phyloP scores from a whole-genome alignment of 1,140 invertebrate genomes.

The Melipona quadrifasciata region DNA sequence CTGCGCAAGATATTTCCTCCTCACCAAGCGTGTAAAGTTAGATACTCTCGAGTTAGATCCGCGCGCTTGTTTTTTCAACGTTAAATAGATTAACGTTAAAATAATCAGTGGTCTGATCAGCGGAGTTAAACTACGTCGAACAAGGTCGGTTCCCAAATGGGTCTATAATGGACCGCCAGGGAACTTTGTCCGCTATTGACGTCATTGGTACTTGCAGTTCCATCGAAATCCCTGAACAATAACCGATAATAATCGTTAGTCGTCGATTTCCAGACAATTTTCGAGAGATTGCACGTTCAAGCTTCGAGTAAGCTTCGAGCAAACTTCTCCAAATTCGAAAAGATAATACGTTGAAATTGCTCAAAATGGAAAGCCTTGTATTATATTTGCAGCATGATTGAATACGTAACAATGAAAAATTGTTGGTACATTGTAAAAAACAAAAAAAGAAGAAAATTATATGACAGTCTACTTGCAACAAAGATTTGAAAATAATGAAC shows the following conservation, averaged over 20 bases:
- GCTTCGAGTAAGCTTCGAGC: neutral
- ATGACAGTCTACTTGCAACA: no score
- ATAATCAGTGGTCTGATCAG: neutral
- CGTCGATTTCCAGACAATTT: neutral
- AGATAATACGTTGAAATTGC: no score
- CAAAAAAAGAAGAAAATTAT: no score
- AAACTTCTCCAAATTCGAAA: no score
- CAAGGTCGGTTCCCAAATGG: neutral
- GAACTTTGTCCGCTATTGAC: neutral
- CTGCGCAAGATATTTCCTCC: neutral
- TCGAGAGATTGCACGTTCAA: neutral
- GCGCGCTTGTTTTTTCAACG: neutral
- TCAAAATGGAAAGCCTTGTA: no score
- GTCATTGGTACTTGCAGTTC: neutral
- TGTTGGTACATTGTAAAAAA: no score
- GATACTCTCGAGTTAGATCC: neutral
- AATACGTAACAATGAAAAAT: no score
- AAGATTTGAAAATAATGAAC: no score
- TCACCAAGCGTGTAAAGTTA: neutral
- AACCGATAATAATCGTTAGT: neutral
- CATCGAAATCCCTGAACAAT: neutral
- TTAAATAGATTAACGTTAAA: no score
- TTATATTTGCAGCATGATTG: no score
- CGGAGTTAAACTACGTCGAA: neutral
- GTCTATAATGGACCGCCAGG: neutral